These are phyloP conservation scores for Seira sanloemensis DNA, from an alignment of 2,888 invertebrate genomes.

Conservation along the genomic window DNA sequence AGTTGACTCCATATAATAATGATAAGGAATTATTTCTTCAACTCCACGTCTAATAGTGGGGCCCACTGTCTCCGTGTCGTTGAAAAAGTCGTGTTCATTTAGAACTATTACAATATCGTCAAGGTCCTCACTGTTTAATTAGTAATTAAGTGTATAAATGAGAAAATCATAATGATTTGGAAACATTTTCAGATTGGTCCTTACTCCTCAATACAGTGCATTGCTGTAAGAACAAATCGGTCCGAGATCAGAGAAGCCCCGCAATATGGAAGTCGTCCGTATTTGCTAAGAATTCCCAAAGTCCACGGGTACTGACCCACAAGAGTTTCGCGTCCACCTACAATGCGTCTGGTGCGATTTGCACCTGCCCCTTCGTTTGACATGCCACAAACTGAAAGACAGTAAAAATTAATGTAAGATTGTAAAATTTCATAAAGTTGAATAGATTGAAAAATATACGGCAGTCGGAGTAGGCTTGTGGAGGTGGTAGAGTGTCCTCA, in stretches of 20 bases:
- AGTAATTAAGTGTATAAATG: no score
- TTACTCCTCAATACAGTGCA: slow-evolving; percentile 89
- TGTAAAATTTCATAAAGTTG: neutral
- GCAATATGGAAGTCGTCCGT: slow-evolving; percentile 81
- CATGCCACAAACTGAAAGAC: slow-evolving; percentile 66
- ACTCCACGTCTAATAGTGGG: slow-evolving; percentile 63
- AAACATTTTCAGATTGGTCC: neutral
- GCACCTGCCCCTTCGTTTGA: slow-evolving; percentile 60
- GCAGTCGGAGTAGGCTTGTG: slow-evolving; percentile 49
- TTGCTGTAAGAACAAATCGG: slow-evolving; percentile 84
- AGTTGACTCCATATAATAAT: slow-evolving; percentile 71
- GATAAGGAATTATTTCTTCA: slow-evolving; percentile 69
- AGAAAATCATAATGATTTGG: slow-evolving; percentile 19
- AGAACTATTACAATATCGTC: slow-evolving; percentile 69
- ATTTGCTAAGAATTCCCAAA: slow-evolving; percentile 67
- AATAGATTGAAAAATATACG: slow-evolving; percentile 40
- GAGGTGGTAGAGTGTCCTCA: slow-evolving; percentile 63
- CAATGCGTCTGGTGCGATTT: slow-evolving; percentile 64
- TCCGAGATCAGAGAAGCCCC: slow-evolving; percentile 87
- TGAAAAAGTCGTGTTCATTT: slow-evolving; percentile 72
- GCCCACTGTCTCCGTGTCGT: slow-evolving; percentile 65
- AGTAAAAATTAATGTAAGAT: neutral
- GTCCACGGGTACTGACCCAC: slow-evolving; percentile 72
- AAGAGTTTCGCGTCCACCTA: slow-evolving; percentile 69
- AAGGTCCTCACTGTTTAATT: slow-evolving; percentile 61